These are phyloP conservation scores for Scomber japonicus DNA, from an alignment of 2,113 vertebrate species.

Conservation along the genomic window DNA sequence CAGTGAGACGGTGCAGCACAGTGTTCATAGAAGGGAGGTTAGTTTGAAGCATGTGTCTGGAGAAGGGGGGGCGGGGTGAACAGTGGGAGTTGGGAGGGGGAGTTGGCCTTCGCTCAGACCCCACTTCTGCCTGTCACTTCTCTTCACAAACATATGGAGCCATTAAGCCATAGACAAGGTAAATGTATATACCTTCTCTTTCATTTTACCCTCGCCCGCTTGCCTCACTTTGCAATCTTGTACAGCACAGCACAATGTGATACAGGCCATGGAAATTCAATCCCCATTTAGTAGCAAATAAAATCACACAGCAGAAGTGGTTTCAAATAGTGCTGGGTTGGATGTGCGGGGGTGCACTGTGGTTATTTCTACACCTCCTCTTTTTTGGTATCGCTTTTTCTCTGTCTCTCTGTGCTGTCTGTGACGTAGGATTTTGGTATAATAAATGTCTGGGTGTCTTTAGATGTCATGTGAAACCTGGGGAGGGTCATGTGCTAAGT, in stretches of 20 bases:
- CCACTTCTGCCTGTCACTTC: conserved; percentile 87
- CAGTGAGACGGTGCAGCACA: conserved; percentile 52
- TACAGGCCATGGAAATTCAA: conserved; percentile 86
- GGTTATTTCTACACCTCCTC: conserved; percentile 82
- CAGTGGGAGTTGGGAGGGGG: conserved; percentile 48
- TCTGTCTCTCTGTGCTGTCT: conserved; percentile 60
- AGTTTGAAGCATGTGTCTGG: conserved; percentile 74
- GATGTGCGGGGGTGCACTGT: conserved; percentile 55
- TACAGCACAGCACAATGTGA: conserved; percentile 87
- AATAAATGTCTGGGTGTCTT: conserved; percentile 79
- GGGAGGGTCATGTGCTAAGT: conserved; percentile 77
- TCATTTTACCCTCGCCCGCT: conserved; percentile 69
- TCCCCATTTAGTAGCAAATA: conserved; percentile 85
- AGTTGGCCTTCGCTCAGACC: conserved; percentile 84
- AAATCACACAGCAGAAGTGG: conserved; percentile 84
- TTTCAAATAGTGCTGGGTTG: conserved; percentile 82
- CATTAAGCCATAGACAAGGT: conserved; percentile 86
- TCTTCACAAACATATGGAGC: conserved; percentile 87
- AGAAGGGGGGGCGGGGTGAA: conserved; percentile 55
- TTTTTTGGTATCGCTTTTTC: conserved; percentile 72
- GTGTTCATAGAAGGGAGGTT: conserved; percentile 40
- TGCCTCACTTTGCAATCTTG: conserved; percentile 83
- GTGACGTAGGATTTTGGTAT: conserved; percentile 72
- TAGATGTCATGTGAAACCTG: conserved; percentile 83
- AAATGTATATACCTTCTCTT: conserved; percentile 84